phyloP scores from a whole-genome alignment of 1,140 invertebrate species.

The Polypedilum pembai region DNA sequence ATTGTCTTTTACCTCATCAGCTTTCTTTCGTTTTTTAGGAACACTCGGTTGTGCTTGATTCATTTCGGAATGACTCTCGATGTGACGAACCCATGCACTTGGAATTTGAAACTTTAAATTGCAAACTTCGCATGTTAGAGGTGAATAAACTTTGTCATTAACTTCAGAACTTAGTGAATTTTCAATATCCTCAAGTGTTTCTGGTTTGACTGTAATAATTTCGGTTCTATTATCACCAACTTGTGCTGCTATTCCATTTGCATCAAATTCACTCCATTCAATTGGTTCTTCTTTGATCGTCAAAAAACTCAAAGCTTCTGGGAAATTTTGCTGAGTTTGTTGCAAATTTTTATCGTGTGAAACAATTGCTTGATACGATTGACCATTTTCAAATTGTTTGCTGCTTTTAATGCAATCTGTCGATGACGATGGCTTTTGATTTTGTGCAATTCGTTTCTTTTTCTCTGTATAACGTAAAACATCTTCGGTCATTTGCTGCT shows the following conservation, averaged over 20 bases:
- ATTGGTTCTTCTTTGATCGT: conserved; percentile 49
- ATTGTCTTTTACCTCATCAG: neutral
- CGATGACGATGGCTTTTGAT: conserved; percentile 31
- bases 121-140: conserved; percentile 72
- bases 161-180: neutral
- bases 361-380: conserved; percentile 29
- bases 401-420: conserved; percentile 31
- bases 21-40: conserved; percentile 49
- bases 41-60: conserved; percentile 46
- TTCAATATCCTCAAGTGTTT: conserved; percentile 31
- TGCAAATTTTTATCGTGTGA: conserved; percentile 30
- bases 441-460: conserved; percentile 29
- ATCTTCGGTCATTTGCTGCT: neutral
- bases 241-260: conserved; percentile 34
- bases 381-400: conserved; percentile 15
- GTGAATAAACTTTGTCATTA: conserved; percentile 49
- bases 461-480: neutral
- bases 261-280: conserved; percentile 46
- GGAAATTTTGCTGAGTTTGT: conserved; percentile 29
- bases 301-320: conserved; percentile 43
- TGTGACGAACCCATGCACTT: conserved; percentile 70
- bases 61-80: conserved; percentile 62
- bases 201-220: conserved; percentile 29
- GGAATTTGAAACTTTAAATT: conserved; percentile 74
- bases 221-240: conserved; percentile 31